Conservation (phyloP, 2,888 invertebrate genomes). For the Meandrusa payeni region DNA sequence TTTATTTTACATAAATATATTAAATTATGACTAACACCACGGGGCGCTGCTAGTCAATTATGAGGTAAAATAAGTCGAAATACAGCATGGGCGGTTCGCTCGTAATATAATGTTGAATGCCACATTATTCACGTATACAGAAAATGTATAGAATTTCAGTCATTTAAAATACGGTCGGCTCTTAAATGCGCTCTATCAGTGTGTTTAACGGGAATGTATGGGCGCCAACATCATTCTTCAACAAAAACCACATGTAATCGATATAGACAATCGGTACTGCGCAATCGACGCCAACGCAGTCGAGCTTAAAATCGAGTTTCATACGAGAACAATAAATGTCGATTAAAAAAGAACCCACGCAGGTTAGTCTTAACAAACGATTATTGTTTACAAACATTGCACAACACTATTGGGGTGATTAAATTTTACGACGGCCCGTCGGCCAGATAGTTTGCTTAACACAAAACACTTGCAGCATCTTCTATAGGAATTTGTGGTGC, state of each 20-base stretch:
- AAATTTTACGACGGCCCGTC: conserved; percentile 12
- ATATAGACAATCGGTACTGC: neutral
- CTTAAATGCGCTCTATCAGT: no score
- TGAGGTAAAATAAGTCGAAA: no score
- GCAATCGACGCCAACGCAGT: conserved; percentile 18
- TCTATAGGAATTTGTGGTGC: conserved; percentile 9
- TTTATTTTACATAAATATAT: no score
- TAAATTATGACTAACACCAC: no score
- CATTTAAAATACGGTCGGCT: no score
- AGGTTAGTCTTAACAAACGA: conserved; percentile 10
- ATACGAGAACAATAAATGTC: conserved; percentile 12
- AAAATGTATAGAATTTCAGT: no score
- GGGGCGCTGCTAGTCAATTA: no score
- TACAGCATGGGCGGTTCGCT: no score
- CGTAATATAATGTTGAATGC: no score
- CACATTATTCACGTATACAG: no score
- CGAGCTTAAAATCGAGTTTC: conserved; percentile 10
- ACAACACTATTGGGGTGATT: conserved; percentile 14
- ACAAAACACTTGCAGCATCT: conserved; percentile 14
- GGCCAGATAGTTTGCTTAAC: conserved; percentile 3
- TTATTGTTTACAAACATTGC: conserved; percentile 22
- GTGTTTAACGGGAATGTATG: no score
- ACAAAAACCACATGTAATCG: conserved; percentile 9
- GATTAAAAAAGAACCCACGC: conserved; percentile 19
- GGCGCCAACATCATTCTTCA: no score